Conservation (phyloP, 2,113 vertebrate species). For the Prinia subflava region DNA sequence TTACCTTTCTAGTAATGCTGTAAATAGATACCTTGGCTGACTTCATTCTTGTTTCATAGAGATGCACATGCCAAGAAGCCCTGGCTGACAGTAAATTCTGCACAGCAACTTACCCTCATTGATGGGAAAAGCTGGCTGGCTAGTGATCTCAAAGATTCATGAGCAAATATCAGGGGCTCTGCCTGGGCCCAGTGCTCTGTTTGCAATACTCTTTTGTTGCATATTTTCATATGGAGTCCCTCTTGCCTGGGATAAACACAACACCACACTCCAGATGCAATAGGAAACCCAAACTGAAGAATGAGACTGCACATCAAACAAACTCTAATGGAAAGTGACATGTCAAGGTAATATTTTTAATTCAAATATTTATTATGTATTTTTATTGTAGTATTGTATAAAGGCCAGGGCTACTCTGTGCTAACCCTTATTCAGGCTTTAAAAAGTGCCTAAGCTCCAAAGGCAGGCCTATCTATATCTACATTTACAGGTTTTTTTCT, state of each 20-base stretch:
- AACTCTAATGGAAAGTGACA: not conserved
- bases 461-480: not conserved
- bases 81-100: constrained; percentile 31
- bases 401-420: not conserved
- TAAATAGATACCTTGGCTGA: constrained; percentile 15
- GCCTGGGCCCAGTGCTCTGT: not conserved
- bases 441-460: not conserved
- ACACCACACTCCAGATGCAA: not conserved
- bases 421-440: not conserved
- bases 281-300: not conserved
- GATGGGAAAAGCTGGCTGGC: not conserved
- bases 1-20: not conserved
- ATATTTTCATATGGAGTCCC: not conserved
- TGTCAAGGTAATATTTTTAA: not conserved
- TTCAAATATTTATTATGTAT: not conserved
- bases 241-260: not conserved
- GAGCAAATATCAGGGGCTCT: not conserved
- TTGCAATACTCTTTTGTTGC: not conserved
- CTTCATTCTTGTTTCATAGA: not conserved
- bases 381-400: not conserved
- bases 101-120: not conserved
- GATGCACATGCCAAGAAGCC: not conserved
- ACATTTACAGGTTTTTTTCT: not conserved
- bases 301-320: not conserved
- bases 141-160: not conserved